A percentile compares a stretch with the other conserved stretches of the same genome.
Evolutionary conservation across 1,140 invertebrate genomes (phyloP).

Genomic region (Aleiodes sp.): DNA sequence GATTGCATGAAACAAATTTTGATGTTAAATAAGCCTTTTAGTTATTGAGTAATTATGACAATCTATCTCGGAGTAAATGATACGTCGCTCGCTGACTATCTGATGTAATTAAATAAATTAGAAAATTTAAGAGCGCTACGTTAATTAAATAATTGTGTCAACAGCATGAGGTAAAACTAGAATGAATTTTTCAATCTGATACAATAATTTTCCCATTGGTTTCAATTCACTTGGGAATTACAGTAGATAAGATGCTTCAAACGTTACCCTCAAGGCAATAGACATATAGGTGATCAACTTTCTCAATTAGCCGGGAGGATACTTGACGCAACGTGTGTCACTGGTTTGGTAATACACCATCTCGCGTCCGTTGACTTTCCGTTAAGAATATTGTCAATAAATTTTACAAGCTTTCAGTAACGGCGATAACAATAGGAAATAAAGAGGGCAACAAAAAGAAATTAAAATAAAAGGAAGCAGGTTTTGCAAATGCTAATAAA

Average conservation of each 20-base stretch:
- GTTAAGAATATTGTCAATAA: neutral
- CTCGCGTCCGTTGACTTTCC: slow-evolving; percentile 1
- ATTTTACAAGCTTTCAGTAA: too few relatives aligned
- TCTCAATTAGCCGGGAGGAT: slow-evolving; percentile 30
- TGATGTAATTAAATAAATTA: neutral
- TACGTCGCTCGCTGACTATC: too few relatives aligned
- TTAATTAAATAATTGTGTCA: slow-evolving; percentile 13
- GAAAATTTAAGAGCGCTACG: neutral
- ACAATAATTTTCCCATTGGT: neutral
- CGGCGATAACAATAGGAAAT: too few relatives aligned
- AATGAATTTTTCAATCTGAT: neutral
- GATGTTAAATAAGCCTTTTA: too few relatives aligned
- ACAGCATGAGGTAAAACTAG: neutral
- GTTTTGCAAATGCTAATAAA: too few relatives aligned
- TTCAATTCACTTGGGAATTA: neutral
- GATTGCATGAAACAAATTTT: too few relatives aligned
- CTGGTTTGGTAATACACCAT: slow-evolving; percentile 27
- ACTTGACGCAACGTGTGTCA: slow-evolving; percentile 32
- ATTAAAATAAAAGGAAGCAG: too few relatives aligned
- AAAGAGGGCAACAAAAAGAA: too few relatives aligned
- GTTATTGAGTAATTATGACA: too few relatives aligned
- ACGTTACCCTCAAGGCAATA: slow-evolving; percentile 4
- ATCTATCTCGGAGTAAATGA: neutral
- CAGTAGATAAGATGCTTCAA: slow-evolving; percentile 25
- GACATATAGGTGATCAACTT: slow-evolving; percentile 36